These are phyloP conservation scores for Ischnura elegans DNA, from an alignment of 2,888 invertebrate species.

Conservation along the genomic window DNA sequence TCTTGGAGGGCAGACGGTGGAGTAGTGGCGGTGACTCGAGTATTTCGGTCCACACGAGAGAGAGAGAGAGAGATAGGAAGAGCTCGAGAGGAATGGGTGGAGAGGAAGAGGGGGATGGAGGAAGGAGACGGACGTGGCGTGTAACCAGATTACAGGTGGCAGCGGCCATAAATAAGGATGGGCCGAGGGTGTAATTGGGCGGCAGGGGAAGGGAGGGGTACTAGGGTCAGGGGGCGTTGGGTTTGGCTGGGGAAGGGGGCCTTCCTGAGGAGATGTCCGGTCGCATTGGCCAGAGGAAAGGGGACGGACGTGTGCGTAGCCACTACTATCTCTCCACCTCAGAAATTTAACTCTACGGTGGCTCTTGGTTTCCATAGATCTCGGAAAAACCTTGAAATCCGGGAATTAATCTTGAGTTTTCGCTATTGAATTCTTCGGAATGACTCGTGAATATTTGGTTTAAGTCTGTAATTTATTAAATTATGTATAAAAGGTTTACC, in stretches of 20 bases:
- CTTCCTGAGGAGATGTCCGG: neutral
- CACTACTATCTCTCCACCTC: too few relatives aligned
- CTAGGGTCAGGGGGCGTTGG: neutral
- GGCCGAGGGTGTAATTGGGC: conserved; percentile 49
- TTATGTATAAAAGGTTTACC: too few relatives aligned
- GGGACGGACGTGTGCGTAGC: neutral
- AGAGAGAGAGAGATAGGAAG: neutral
- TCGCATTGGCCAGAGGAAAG: too few relatives aligned
- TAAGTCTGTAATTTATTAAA: too few relatives aligned
- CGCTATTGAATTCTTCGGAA: too few relatives aligned
- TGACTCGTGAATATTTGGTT: too few relatives aligned
- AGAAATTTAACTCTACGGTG: too few relatives aligned
- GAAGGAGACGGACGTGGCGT: conserved; percentile 41
- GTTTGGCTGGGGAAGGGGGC: neutral
- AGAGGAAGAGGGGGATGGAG: neutral
- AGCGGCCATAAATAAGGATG: conserved; percentile 55
- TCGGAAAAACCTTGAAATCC: too few relatives aligned
- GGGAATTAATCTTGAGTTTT: too few relatives aligned
- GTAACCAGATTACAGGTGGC: conserved; percentile 66
- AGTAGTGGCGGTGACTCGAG: neutral
- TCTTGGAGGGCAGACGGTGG: neutral
- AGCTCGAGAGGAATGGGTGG: neutral
- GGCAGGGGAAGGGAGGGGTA: neutral
- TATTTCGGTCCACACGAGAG: neutral
- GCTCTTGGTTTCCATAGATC: too few relatives aligned